phyloP scores from a whole-genome alignment of 2,797 vertebrate species.

The Tympanoctomys barrerae region DNA sequence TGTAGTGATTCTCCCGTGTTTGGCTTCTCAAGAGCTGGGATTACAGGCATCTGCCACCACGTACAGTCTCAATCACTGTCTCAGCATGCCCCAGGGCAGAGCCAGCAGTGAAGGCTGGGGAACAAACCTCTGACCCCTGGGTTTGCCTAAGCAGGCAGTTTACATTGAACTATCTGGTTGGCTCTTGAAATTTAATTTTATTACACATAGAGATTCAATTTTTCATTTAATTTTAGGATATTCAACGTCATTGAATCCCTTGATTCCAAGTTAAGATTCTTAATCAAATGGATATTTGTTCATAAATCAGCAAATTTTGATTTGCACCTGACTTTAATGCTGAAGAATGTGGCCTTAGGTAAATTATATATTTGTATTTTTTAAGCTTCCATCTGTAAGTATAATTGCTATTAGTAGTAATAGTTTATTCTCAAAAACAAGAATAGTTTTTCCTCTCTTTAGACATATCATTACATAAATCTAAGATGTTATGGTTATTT shows the following conservation, averaged over 20 bases:
- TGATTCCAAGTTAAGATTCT: conserved; percentile 57
- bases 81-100: too few relatives aligned
- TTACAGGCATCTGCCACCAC: too few relatives aligned
- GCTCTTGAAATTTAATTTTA: conserved; percentile 54
- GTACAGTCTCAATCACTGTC: too few relatives aligned
- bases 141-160: too few relatives aligned
- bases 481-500: conserved; percentile 41
- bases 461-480: not conserved
- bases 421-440: conserved; percentile 30
- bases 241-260: conserved; percentile 57
- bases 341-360: conserved; percentile 49
- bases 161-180: too few relatives aligned
- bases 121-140: too few relatives aligned
- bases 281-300: conserved; percentile 53
- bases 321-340: conserved; percentile 46
- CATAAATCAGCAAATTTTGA: conserved; percentile 60
- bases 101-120: too few relatives aligned
- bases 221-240: conserved; percentile 61
- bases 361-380: conserved; percentile 62
- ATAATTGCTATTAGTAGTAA: conserved; percentile 39
- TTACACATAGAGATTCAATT: conserved; percentile 54
- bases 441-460: not conserved
- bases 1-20: too few relatives aligned
- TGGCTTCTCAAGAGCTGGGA: too few relatives aligned
- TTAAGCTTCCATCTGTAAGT: conserved; percentile 62